Evolutionary conservation across 2,113 vertebrate genomes (phyloP).

Genomic region (Oxyura jamaicensis): DNA sequence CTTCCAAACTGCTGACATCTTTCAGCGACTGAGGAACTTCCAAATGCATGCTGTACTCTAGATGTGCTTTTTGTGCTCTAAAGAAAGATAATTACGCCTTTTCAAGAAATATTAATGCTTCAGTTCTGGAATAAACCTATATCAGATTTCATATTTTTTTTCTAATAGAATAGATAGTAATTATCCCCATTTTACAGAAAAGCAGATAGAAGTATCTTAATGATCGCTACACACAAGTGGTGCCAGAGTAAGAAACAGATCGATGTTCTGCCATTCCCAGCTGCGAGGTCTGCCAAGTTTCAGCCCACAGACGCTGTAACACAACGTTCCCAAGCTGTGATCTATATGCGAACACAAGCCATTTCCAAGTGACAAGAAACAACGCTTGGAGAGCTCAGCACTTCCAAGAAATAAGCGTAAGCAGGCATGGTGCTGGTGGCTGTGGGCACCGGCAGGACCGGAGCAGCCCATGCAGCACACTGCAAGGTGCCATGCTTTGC

Average conservation of each 20-base stretch:
- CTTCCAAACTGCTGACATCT: conserved; percentile 60
- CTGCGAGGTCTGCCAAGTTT: background rate
- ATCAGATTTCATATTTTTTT: background rate
- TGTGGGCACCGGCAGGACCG: background rate
- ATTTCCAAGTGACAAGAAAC: accelerated
- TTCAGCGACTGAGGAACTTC: conserved; percentile 32
- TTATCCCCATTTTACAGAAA: background rate
- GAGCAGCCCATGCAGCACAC: background rate
- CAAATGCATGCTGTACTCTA: conserved; percentile 35
- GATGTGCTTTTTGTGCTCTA: conserved; percentile 20
- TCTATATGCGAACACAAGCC: background rate
- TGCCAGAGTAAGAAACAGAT: conserved; percentile 34
- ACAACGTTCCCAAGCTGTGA: background rate
- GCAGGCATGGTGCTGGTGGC: accelerated
- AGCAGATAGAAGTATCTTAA: background rate
- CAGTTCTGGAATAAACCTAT: conserved; percentile 25
- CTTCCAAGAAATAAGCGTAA: accelerated
- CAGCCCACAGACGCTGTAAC: background rate
- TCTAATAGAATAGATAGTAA: background rate
- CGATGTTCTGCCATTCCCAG: background rate
- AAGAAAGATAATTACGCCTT: conserved; percentile 36
- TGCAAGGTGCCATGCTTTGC: accelerated
- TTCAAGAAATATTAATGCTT: conserved; percentile 45
- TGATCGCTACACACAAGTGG: background rate
- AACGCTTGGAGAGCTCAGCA: background rate